A percentile compares a stretch with the other conserved stretches of the same genome.
Evolutionary conservation across 2,797 vertebrate genomes (phyloP).

Genomic region (Chelonia mydas): DNA sequence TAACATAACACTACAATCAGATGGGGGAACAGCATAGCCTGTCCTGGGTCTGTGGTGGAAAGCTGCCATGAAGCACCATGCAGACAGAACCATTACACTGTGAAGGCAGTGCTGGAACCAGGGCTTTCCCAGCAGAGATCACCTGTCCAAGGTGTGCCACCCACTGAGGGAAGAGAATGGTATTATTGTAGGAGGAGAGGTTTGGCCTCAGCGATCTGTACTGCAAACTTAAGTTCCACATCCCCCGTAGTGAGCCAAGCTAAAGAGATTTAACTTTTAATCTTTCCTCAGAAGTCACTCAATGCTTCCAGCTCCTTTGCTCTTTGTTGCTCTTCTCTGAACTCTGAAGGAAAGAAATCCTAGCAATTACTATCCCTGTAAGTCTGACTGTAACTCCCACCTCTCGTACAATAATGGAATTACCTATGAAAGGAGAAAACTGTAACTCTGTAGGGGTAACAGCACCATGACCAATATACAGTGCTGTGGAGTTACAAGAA

Average conservation of each 20-base stretch:
- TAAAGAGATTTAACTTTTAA: not conserved
- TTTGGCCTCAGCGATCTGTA: not conserved
- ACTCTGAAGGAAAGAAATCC: not conserved
- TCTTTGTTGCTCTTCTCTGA: not conserved
- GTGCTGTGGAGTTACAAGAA: too few relatives aligned
- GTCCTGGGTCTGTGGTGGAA: too few relatives aligned
- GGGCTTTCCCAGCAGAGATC: too few relatives aligned
- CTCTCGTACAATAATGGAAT: too few relatives aligned
- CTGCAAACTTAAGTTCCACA: accelerated
- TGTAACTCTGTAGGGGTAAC: too few relatives aligned
- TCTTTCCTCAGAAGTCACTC: not conserved
- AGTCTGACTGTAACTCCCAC: not conserved
- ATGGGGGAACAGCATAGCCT: too few relatives aligned
- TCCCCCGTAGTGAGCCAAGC: not conserved
- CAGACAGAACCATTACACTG: too few relatives aligned
- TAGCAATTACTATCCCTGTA: not conserved
- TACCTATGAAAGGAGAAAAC: too few relatives aligned
- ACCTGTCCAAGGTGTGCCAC: not conserved
- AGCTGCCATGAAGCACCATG: too few relatives aligned
- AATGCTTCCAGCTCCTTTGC: not conserved
- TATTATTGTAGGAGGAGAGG: not conserved
- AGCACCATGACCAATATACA: too few relatives aligned
- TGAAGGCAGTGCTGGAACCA: too few relatives aligned
- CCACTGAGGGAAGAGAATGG: not conserved
- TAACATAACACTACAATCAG: too few relatives aligned